Percentiles rank a stretch among this genome's conserved stretches.
These are phyloP conservation scores for Erpobdella octoculata DNA, from an alignment of 2,888 invertebrate genomes.

Conservation along the genomic window DNA sequence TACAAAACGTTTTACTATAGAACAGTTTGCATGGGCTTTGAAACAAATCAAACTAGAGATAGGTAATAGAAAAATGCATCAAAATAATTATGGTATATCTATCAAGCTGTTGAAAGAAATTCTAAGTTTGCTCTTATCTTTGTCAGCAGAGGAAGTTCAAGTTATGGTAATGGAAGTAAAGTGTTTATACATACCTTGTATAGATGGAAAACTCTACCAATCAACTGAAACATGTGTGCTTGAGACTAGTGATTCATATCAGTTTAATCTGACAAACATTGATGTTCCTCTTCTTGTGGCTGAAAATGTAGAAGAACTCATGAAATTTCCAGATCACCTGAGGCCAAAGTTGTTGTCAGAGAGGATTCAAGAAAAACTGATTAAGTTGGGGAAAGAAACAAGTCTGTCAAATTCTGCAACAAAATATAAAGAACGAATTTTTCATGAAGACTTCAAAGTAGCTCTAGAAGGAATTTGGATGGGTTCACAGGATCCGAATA, in stretches of 20 bases:
- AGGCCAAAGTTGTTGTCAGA: slow-evolving; percentile 1
- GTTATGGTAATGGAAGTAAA: background rate
- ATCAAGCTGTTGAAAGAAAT: background rate
- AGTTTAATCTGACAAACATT: background rate
- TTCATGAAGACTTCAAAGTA: background rate
- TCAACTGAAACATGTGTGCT: background rate
- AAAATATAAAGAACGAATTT: background rate
- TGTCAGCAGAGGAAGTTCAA: background rate
- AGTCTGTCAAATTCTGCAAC: background rate
- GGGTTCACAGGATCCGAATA: too few species aligned
- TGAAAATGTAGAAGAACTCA: background rate
- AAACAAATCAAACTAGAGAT: background rate
- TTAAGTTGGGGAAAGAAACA: background rate
- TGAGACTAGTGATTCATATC: background rate
- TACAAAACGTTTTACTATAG: background rate
- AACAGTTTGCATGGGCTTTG: background rate
- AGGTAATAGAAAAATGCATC: background rate
- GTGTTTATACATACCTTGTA: background rate
- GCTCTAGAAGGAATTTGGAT: background rate
- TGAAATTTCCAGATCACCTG: background rate
- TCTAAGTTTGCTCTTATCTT: background rate
- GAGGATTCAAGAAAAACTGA: background rate
- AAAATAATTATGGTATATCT: background rate
- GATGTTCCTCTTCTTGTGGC: background rate
- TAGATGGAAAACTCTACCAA: background rate